phyloP scores from a whole-genome alignment of 1,140 invertebrate species.

The Venturia canescens region DNA sequence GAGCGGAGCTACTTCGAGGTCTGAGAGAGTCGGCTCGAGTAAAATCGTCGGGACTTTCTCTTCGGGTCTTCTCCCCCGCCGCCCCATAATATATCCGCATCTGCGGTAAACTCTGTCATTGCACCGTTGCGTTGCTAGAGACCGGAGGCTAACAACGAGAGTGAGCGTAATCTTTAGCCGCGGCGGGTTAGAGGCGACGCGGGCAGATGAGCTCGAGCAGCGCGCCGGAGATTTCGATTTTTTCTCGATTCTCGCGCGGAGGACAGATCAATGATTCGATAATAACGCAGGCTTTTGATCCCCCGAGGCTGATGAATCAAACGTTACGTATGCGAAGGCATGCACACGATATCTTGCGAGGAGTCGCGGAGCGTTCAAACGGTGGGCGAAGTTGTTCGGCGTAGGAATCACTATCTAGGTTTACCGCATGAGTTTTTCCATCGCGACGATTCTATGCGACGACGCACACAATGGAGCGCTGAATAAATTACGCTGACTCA shows the following conservation, averaged over 20 bases:
- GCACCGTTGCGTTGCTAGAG: background rate
- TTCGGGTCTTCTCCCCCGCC: slow-evolving; percentile 39
- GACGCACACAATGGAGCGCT: background rate
- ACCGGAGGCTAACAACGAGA: slow-evolving; percentile 9
- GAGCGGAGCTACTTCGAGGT: background rate
- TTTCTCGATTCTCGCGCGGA: background rate
- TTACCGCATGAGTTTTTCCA: background rate
- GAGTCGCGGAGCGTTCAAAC: background rate
- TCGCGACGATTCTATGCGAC: background rate
- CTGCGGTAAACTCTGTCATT: slow-evolving; percentile 1
- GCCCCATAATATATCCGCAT: slow-evolving; percentile 5
- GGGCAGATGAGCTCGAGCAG: background rate
- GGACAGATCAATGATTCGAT: slow-evolving; percentile 6
- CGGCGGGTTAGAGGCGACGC: background rate
- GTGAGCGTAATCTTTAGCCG: slow-evolving; percentile 1
- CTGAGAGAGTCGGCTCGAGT: background rate
- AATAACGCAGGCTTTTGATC: background rate
- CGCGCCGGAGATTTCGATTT: background rate
- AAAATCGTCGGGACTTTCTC: slow-evolving; percentile 46
- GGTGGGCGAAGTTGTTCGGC: slow-evolving; percentile 31
- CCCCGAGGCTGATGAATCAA: slow-evolving; percentile 33
- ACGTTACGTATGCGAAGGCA: background rate
- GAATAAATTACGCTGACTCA: slow-evolving; percentile 14
- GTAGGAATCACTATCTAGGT: slow-evolving; percentile 22
- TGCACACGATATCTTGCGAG: background rate